Conservation (phyloP, 23 tunicate species). For the Oikopleura albicans region DNA sequence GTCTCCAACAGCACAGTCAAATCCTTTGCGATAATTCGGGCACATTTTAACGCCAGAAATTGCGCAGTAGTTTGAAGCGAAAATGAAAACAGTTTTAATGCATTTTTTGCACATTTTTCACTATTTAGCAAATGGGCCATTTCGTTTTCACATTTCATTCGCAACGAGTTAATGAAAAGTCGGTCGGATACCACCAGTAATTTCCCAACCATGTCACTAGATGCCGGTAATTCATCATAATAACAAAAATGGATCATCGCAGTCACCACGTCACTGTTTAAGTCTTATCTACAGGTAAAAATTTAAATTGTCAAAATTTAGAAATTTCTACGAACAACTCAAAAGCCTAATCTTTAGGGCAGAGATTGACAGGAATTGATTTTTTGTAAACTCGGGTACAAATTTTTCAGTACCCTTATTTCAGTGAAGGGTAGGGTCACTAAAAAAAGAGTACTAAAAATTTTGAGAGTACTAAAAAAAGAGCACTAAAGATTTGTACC, state of each 20-base stretch:
- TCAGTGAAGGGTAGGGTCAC: too few species aligned
- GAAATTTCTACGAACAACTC: too few species aligned
- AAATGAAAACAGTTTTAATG: neutral
- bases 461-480: too few species aligned
- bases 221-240: neutral
- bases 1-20: neutral
- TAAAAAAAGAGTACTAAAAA: too few species aligned
- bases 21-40: neutral
- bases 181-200: conserved; percentile 6
- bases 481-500: too few species aligned
- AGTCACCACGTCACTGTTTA: neutral
- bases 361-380: too few species aligned
- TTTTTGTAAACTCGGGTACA: too few species aligned
- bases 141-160: neutral
- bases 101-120: neutral
- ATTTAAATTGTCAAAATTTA: too few species aligned
- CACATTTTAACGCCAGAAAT: neutral
- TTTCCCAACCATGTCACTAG: neutral
- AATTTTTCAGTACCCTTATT: too few species aligned
- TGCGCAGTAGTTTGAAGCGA: neutral
- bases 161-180: neutral
- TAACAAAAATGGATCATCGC: neutral
- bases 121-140: neutral
- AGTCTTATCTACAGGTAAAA: too few species aligned
- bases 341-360: too few species aligned